Evolutionary conservation across 2,113 vertebrate genomes (phyloP).

Genomic region (Galeopterus variegatus): DNA sequence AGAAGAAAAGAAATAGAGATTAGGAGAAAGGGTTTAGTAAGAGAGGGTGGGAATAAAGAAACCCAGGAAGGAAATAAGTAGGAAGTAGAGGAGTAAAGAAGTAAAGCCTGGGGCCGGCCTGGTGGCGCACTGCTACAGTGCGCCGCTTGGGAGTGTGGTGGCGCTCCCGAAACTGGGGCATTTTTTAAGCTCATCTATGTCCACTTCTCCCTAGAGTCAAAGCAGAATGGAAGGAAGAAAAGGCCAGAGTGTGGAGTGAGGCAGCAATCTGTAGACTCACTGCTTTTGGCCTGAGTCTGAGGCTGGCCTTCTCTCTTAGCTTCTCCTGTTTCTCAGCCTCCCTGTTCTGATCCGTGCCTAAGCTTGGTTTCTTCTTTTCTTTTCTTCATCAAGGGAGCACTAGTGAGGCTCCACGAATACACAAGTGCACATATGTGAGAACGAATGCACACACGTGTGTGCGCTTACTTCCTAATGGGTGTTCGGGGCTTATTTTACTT

Average conservation of each 20-base stretch:
- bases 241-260: background rate
- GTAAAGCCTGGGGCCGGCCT: background rate
- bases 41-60: background rate
- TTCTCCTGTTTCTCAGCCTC: background rate
- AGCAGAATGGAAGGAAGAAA: background rate
- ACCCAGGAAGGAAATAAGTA: background rate
- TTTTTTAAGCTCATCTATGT: background rate
- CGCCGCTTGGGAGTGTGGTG: too few species aligned
- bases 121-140: too few species aligned
- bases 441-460: background rate
- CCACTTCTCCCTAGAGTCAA: background rate
- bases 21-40: background rate
- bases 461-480: background rate
- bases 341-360: background rate
- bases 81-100: background rate
- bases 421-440: background rate
- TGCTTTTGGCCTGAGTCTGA: background rate
- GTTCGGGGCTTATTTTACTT: background rate
- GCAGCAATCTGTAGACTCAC: background rate
- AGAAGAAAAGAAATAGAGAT: conserved; percentile 32
- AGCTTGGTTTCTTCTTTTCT: background rate
- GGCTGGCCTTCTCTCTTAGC: background rate
- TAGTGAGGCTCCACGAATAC: background rate
- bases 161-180: background rate
- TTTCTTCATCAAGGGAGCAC: background rate